Evolutionary conservation across 1,140 invertebrate genomes (phyloP), one percentile per base, ranked within the genome.

Genomic region (Aethina tumida): DNA sequence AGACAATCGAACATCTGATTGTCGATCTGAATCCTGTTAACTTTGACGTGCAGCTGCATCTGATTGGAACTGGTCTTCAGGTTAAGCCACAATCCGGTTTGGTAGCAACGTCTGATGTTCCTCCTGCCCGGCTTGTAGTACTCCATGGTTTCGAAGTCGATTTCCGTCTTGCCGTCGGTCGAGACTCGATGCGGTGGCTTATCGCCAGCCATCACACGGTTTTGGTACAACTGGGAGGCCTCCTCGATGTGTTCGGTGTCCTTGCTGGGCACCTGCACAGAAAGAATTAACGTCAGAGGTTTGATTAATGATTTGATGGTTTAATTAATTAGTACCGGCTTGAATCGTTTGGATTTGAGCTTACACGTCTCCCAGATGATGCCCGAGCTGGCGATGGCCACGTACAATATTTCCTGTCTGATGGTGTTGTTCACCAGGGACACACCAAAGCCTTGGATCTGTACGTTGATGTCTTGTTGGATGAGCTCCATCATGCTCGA

Each of bases 1-100:
- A 96, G 78, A 47, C 86, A 89, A 55, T 94, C 83, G 9, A 77
- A 71, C 32, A 96, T 68, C 60, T 97, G 93, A 70, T 96, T 94
- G 62, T 97, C 93, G 34, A 96, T 76, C 70, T 92, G 87, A 1
- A 92, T 60, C 22, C 74, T 60, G 61, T 86, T 81, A 15, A 87
- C 71, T 60, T 84, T 85, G 5, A 75, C 81, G 60, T 96, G 92
- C 19, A 97, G 48, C 50, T 93, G 86, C 25, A 78, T 71, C 55
- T 89, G 84, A 68, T 92, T 90, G 15, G 73, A 65, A 6, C 84
- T 90, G 0, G 79, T 80, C 39, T 84, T 81, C 56, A 84, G 79
- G 43, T 84, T 77, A 6, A 92, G 43, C 92, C 91, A 97, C 44
- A 97, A 68, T 1, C 92, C 94, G 15, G 86, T 80, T 63, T 87